Conservation (phyloP, 2,888 invertebrate species). For the Uloborus plumipes region DNA sequence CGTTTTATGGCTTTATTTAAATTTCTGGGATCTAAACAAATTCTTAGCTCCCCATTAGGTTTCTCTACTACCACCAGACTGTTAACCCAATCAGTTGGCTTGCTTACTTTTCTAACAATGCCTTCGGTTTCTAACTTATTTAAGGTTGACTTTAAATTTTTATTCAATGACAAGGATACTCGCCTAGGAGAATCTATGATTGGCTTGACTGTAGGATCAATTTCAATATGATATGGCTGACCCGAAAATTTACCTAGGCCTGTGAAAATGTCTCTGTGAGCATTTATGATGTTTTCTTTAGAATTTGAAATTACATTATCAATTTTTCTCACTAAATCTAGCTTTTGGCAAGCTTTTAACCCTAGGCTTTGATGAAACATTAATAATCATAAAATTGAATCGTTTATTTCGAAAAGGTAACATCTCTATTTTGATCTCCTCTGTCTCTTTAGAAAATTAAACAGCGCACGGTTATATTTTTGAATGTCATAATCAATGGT, state of each 20-base stretch:
- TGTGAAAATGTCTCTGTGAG: slow-evolving; percentile 10
- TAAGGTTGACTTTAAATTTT: neutral
- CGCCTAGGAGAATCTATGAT: slow-evolving; percentile 24
- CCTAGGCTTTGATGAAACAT: too few species aligned
- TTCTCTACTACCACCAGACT: slow-evolving; percentile 29
- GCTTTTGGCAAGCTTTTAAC: too few species aligned
- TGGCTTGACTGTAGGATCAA: neutral
- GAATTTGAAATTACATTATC: too few species aligned
- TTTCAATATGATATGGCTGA: slow-evolving; percentile 1
- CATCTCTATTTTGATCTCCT: too few species aligned
- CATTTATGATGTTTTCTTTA: neutral
- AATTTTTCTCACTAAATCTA: too few species aligned
- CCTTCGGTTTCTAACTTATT: slow-evolving; percentile 14
- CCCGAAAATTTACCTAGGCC: slow-evolving; percentile 27
- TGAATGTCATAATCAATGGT: too few species aligned
- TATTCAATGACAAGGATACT: neutral
- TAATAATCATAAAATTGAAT: too few species aligned
- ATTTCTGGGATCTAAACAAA: slow-evolving; percentile 24
- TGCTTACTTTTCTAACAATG: slow-evolving; percentile 3
- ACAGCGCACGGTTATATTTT: too few species aligned
- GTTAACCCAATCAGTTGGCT: slow-evolving; percentile 31
- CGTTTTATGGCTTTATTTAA: slow-evolving; percentile 24
- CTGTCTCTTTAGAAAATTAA: too few species aligned
- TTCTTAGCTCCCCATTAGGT: slow-evolving; percentile 20
- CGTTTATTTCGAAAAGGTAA: too few species aligned